A percentile compares a stretch with the other conserved stretches of the same genome.
phyloP scores from a whole-genome alignment of 2,113 vertebrate species.

The Tragelaphus buxtoni region DNA sequence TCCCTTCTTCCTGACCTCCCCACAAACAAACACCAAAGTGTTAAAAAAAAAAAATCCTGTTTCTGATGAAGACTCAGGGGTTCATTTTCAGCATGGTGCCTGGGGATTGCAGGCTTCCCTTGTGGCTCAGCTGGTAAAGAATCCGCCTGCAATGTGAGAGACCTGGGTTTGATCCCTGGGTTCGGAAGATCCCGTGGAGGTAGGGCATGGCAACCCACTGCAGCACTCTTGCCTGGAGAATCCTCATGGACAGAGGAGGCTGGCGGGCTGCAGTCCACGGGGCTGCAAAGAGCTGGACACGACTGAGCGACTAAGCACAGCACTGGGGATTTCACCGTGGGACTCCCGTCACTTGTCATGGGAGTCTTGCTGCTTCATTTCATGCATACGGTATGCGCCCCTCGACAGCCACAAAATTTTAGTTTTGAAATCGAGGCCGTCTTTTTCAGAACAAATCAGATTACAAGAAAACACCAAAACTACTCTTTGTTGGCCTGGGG shows the following conservation, averaged over 20 bases:
- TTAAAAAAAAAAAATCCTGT: background rate
- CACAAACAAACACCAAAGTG: background rate
- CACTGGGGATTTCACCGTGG: conserved; percentile 71
- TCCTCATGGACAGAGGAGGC: too few relatives aligned
- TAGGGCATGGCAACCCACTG: background rate
- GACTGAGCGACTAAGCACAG: background rate
- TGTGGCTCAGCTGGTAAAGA: background rate
- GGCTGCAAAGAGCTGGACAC: background rate
- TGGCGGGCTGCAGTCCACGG: too few relatives aligned
- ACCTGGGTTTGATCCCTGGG: background rate
- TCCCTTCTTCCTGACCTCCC: background rate
- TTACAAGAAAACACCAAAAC: conserved; percentile 37
- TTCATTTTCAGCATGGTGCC: conserved; percentile 74
- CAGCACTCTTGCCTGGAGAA: background rate
- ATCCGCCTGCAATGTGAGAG: background rate
- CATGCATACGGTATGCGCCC: conserved; percentile 27
- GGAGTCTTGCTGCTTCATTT: conserved; percentile 72
- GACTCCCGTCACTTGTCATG: conserved; percentile 72
- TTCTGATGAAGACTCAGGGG: conserved; percentile 69
- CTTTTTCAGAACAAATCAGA: conserved; percentile 49
- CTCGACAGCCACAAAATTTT: conserved; percentile 62
- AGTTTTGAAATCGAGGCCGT: conserved; percentile 70
- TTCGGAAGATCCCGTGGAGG: background rate
- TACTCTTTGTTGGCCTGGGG: background rate
- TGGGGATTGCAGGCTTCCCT: conserved; percentile 66